phyloP scores from a whole-genome alignment of 2,888 invertebrate genomes.

The Leucoma salicis region DNA sequence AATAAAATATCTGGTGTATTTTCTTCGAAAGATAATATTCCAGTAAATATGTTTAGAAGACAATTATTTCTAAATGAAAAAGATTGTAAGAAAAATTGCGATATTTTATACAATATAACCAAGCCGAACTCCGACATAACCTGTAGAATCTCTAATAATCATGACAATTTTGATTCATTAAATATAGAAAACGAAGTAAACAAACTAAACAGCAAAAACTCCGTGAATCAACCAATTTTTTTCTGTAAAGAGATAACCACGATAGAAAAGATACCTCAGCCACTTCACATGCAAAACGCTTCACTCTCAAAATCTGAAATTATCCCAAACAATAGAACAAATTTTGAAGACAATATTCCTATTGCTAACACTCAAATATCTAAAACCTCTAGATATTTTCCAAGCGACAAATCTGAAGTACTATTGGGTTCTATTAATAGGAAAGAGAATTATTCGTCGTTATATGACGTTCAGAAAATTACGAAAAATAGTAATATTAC shows the following conservation, averaged over 20 bases:
- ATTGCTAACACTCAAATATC: not conserved
- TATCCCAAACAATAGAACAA: not conserved
- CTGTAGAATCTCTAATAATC: not conserved
- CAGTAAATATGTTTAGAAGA: conserved; percentile 4
- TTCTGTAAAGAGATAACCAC: not conserved
- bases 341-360: not conserved
- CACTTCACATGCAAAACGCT: not conserved
- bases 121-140: conserved; percentile 6
- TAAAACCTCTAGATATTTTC: not conserved
- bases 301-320: not conserved
- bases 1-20: not conserved
- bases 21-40: not conserved
- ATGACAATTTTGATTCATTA: not conserved
- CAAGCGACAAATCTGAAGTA: not conserved
- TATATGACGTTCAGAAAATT: not conserved
- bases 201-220: not conserved
- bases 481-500: not conserved
- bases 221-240: not conserved
- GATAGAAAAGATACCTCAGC: not conserved
- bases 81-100: conserved; percentile 1
- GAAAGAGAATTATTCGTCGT: not conserved
- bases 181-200: not conserved
- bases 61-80: conserved; percentile 1
- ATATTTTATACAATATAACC: conserved; percentile 11
- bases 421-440: not conserved